phyloP scores from a whole-genome alignment of 2,888 invertebrate genomes.

The Agrotis ipsilon region DNA sequence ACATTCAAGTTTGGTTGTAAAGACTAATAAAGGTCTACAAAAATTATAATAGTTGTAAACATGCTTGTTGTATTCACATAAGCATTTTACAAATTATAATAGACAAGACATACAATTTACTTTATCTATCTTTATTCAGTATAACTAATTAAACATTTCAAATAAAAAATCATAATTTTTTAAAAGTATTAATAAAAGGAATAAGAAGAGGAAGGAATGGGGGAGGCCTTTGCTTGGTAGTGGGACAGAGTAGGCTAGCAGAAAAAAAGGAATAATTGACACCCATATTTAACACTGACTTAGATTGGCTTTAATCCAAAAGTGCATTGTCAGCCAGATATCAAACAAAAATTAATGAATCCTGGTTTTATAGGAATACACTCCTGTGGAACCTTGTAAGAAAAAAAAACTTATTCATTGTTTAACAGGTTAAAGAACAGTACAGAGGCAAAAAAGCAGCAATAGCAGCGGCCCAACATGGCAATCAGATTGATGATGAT shows the following conservation, averaged over 20 bases:
- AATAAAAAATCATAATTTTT: too few relatives aligned
- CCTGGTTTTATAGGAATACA: too few relatives aligned
- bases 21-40: background rate
- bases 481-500: conserved; percentile 76
- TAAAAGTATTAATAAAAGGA: background rate
- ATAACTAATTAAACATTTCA: too few relatives aligned
- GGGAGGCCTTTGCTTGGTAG: too few relatives aligned
- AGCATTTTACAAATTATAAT: background rate
- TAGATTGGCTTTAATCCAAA: background rate
- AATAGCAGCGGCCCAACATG: conserved; percentile 83
- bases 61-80: background rate
- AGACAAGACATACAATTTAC: too few relatives aligned
- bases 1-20: background rate
- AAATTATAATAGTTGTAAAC: conserved; percentile 10
- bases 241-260: too few relatives aligned
- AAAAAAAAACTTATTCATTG: conserved; percentile 4
- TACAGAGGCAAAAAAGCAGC: conserved; percentile 86
- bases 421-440: conserved; percentile 70
- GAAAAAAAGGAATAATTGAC: background rate
- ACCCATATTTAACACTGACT: background rate
- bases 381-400: background rate
- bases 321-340: background rate
- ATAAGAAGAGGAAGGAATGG: too few relatives aligned
- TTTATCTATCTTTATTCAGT: background rate
- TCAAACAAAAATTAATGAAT: background rate